These are phyloP conservation scores for Gymnothorax javanicus DNA, from an alignment of 2,797 vertebrate genomes.

Conservation along the genomic window DNA sequence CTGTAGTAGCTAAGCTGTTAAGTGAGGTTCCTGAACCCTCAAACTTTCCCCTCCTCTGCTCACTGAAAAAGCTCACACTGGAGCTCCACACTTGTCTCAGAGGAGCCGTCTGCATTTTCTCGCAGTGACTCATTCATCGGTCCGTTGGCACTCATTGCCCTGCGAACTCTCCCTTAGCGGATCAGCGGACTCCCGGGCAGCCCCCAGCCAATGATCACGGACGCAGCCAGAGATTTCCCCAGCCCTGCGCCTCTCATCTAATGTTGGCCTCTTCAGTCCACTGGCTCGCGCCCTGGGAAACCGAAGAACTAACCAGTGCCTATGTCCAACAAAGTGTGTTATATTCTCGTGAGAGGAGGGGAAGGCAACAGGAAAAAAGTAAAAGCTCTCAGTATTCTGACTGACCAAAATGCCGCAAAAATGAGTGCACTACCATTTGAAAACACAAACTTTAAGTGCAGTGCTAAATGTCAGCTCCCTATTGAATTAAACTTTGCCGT, in stretches of 20 bases:
- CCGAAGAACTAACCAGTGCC: neutral
- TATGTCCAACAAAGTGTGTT: neutral
- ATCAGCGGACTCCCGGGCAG: neutral
- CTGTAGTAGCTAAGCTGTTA: neutral
- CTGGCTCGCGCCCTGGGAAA: neutral
- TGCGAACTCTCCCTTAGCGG: neutral
- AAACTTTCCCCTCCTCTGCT: neutral
- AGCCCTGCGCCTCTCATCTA: neutral
- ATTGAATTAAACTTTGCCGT: slow-evolving; percentile 11
- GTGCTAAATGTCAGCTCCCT: slow-evolving; percentile 27
- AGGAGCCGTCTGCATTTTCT: neutral
- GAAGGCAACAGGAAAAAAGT: neutral
- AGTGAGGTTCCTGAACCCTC: neutral
- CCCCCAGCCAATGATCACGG: neutral
- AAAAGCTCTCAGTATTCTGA: slow-evolving; percentile 1
- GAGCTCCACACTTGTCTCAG: neutral
- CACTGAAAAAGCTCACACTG: neutral
- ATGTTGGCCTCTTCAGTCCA: neutral
- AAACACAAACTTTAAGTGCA: slow-evolving; percentile 1
- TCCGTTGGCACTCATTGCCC: neutral
- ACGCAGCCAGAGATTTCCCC: neutral
- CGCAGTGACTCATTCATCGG: neutral
- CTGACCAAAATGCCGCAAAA: neutral
- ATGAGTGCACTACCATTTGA: neutral
- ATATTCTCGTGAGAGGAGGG: neutral